phyloP scores from a whole-genome alignment of 2,888 invertebrate species.

The Pogonocherus hispidulus region DNA sequence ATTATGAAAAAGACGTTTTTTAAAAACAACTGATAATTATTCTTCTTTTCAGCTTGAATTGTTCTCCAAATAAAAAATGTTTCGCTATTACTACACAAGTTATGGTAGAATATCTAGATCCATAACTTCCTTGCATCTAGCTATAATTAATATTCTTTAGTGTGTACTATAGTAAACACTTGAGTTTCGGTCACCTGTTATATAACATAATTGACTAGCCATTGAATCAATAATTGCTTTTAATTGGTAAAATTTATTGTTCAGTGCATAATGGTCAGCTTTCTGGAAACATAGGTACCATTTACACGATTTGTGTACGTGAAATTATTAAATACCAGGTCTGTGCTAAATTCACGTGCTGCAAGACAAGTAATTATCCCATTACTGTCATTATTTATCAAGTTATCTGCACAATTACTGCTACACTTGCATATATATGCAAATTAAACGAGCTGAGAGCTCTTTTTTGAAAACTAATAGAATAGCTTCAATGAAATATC shows the following conservation, averaged over 20 bases:
- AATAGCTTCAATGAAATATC: background rate
- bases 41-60: too few relatives aligned
- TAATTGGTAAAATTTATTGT: background rate
- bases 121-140: too few relatives aligned
- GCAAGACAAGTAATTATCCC: conserved; percentile 21
- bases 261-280: background rate
- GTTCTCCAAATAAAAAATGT: too few relatives aligned
- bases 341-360: conserved; percentile 8
- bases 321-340: conserved; percentile 22
- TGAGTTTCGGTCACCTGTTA: too few relatives aligned
- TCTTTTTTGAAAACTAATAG: conserved; percentile 13
- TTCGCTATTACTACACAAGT: too few relatives aligned
- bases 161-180: too few relatives aligned
- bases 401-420: conserved; percentile 18
- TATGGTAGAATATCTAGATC: too few relatives aligned
- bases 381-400: conserved; percentile 22
- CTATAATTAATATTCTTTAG: too few relatives aligned
- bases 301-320: conserved; percentile 8
- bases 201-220: background rate
- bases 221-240: background rate
- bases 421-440: conserved; percentile 19
- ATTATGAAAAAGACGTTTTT: too few relatives aligned
- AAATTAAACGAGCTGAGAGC: conserved; percentile 20
- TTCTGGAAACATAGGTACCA: background rate
- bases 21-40: too few relatives aligned